Base-by-base conservation (phyloP, 2,888 invertebrate species). In the Lucinisca nassula region DNA sequence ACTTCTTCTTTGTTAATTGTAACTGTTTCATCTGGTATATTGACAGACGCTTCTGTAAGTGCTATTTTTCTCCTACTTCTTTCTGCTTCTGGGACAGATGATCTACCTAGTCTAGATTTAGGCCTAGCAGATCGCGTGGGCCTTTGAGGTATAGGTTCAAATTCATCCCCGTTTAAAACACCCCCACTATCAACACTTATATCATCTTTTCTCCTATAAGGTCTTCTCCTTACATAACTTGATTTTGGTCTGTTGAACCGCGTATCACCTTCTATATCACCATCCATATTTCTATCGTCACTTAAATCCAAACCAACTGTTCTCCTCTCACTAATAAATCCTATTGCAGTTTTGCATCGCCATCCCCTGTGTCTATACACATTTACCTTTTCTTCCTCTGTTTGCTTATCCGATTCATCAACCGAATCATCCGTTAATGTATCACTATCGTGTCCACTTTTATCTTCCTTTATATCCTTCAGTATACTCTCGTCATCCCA, bases 331-430 rank as follows among this genome's bases (percentile, higher is more conserved):
- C 87, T 90, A 83, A 91, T 87, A 90, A 93, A 94, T 78, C 93
- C 93, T 79, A 94, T 89, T 70, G 93, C 92, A 35, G 93, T 93
- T 83, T 91, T 90, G 38, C 90, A 92, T 32, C 93, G 86, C 17
- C 90, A 90, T 0, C 90, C 88, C 61, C 79, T 84, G 72, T 89
- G 90, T 72, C 84, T 88, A 30, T 74, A 79, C 35, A 86, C 40
- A 17, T 87, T 58, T 8, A 83, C 75, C 35, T 86, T 82, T 30
- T 78, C 55, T 8, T 81, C 82, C 45, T 78, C 83, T 0, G 85
- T 84, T 78, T 88, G 88, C 14, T 79, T 80, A 8, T 89, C 73
- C 30, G 90, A 86, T 67, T 61, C 79, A 30, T 87, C 87, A 10
- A 83, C 73, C 32, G 73, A 87, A 35, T 79, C 88, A n/a, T 90